Evolutionary conservation across 2,113 vertebrate species (phyloP), one percentile per base, ranked within the genome.

Genomic region (Gallinago media): DNA sequence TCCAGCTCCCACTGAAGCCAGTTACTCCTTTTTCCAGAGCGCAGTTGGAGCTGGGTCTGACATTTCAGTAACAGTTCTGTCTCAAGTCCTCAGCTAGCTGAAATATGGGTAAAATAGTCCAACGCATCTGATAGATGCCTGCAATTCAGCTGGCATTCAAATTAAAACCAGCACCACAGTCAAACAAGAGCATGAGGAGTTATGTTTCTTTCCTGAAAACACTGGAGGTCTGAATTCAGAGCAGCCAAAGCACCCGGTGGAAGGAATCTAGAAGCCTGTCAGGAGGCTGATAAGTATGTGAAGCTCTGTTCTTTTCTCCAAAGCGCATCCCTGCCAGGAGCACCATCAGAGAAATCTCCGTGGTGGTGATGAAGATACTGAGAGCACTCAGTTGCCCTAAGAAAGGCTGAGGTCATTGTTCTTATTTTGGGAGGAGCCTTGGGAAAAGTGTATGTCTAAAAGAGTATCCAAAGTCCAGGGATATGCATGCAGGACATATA

Each of bases 1-100:
- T 86, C 93, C 94, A 92, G 92, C 90, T 93, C 90, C 95, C 56
- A 58, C 88, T 95, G 75, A 67, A 90, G 75, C 50, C 88, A 85
- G 59, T 85, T 49, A 18, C 78, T 73, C 66, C 89, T 87, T 94
- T 94, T 94, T 92, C 76, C 86, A 91, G 80, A 26, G 56, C 56
- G 49, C 87, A 94, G 92, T 89, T 96, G 94, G 84, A 92, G n/a
- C 70, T 66, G 66, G 56, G 81, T 79, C 93, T 89, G 87, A 72
- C 62, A 68, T 36, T 78, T 76, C 87, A 94, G 44, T 47, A 52
- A 46, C 73, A 65, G 68, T 61, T 76, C 73, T 75, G 81, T 80
- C 78, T 66, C 81, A 29, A 94, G 77, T 44, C 62, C 62, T 83
- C 32, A 32, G 54, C 54, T 56, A 52, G 70, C 23, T 82, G 89